phyloP scores from a whole-genome alignment of 2,113 vertebrate genomes.

The Xyrauchen texanus region DNA sequence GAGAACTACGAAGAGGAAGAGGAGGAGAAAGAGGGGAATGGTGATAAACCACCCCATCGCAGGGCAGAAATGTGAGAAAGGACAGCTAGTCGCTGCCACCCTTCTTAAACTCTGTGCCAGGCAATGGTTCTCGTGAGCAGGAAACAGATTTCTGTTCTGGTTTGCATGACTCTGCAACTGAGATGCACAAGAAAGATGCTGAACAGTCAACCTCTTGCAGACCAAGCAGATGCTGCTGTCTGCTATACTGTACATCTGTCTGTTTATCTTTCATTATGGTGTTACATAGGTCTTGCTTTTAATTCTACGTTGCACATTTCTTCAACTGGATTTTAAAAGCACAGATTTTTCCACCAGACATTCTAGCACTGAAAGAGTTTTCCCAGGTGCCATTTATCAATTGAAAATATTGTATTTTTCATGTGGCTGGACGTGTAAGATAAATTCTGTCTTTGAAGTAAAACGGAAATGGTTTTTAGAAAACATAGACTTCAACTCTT shows the following conservation, averaged over 20 bases:
- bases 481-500: background rate
- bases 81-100: background rate
- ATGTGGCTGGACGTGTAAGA: background rate
- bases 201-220: background rate
- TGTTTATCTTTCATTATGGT: background rate
- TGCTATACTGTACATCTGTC: background rate
- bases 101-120: background rate
- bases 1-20: conserved; percentile 90
- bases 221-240: conserved; percentile 5
- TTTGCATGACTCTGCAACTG: background rate
- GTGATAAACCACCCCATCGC: conserved; percentile 72
- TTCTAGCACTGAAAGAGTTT: background rate
- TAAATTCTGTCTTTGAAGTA: background rate
- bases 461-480: background rate
- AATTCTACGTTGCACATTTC: background rate
- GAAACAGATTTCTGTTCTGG: background rate
- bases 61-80: conserved; percentile 87
- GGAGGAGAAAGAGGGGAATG: conserved; percentile 78
- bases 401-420: background rate
- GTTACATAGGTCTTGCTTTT: background rate
- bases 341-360: background rate
- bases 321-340: background rate
- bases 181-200: background rate
- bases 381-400: background rate
- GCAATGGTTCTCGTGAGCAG: background rate